Evolutionary conservation across 2,797 vertebrate species (phyloP), one percentile per base, ranked within the genome.

Genomic region (Hemitrygon akajei): DNA sequence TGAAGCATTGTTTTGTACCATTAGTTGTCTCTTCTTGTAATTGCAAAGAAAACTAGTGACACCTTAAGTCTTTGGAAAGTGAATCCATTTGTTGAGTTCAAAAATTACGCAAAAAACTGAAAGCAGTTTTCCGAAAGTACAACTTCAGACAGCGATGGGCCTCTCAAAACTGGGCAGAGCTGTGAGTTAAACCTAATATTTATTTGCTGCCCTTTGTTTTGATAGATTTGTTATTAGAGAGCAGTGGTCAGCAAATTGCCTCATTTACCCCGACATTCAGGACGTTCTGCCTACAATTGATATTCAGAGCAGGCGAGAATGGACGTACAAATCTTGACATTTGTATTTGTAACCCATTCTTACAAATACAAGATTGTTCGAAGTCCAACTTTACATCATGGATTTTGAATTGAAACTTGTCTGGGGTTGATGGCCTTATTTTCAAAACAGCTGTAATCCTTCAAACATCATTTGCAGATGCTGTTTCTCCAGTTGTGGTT

Each of bases 121-220:
- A 89, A 69, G 34, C 20, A 89, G 9, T 89, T 89, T 69, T 75
- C 63, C 16, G 40, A 89, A 69, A 89, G 86, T 5, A 37, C 16
- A 89, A 89, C n/a, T 22, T 69, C n/a, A 89, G 86, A 69, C n/a
- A 37, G 86, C 86, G 69, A 63, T 22, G 66, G 86, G 86, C n/a
- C 63, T 69, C 86, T 69, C 7, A 34, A 37, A 69, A 69, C 86
- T 89, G 86, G 86, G 86, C 86, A 89, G 7, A 37, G 86, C n/a
- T 89, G 63, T 6, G 20, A 69, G 63, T 69, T 89, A 89, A 89
- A 89, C 86, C 86, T 69, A 89, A 89, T 69, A 89, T 89, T 89
- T 89, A 69, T 89, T n/a, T 9, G 3, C n/a, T 89, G 86, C 60
- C 86, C 86, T 89, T 89, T 89, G 63, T 63, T 69, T 89, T 37